Evolutionary conservation across 2,797 vertebrate species (phyloP), one percentile per base, ranked within the genome.

Genomic region (Margarornis squamiger): DNA sequence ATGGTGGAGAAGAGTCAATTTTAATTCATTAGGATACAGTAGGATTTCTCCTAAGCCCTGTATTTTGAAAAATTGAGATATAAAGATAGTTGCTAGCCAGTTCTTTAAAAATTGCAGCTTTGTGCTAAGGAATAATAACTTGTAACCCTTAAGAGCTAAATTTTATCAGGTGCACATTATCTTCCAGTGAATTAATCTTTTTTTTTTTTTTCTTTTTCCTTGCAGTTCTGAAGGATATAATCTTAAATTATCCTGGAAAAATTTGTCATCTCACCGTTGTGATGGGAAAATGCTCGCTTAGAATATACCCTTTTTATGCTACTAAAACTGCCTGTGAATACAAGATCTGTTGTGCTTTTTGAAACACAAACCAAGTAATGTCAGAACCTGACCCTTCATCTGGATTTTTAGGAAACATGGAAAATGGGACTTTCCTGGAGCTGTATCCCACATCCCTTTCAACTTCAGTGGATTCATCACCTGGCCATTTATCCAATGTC

Each of bases 401-500:
- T 95, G 97, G 96, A 97, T 97, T 98, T 97, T 90, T 97, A 91
- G 97, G 96, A 83, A 97, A 88, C 43, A 96, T 96, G 95, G 98
- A 98, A 95, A 99, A 99, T 18, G 98, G 98, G 71, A 99, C 98
- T 83, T 99, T 99, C 91, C 98, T 98, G 45, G 98, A 98, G 84
- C 98, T 99, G 55, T 98, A 98, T 55, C 99, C 99, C 20, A 99
- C 99, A 8, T 99, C 98, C 2, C 96, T 98, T 34, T 99, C 98
- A 88, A 98, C 99, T 0, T 99, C 98, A 1, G 98, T 98, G 29
- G 98, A 99, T 96, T 97, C 98, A 1, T 97, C 98, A 0, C 98
- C 97, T 32, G 98, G 77, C 95, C 98, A n/a, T 83, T 97, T 98
- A 89, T 98, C 98, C 80, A 99, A 98, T 2, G 98, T 99, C 55